phyloP scores from a whole-genome alignment of 1,140 invertebrate genomes.

The Drosophila orosa region DNA sequence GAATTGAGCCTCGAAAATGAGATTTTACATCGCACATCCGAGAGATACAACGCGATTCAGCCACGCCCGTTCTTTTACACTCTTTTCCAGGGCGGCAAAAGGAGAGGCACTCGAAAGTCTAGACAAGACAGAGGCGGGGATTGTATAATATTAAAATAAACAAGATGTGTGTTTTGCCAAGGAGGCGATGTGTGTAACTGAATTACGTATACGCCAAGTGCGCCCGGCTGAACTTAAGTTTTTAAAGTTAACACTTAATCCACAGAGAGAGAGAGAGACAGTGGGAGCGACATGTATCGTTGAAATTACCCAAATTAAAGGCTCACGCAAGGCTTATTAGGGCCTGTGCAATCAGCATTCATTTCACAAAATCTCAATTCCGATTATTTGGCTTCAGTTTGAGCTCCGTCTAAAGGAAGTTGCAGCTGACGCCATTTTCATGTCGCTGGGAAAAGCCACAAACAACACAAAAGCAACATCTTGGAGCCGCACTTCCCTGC shows the following conservation, averaged over 20 bases:
- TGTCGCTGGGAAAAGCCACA: slow-evolving; percentile 57
- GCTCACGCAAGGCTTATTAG: slow-evolving; percentile 24
- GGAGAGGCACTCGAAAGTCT: slow-evolving; percentile 40
- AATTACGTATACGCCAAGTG: slow-evolving; percentile 55
- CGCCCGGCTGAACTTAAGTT: slow-evolving; percentile 4
- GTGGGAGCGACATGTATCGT: background rate
- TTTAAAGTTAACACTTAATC: slow-evolving; percentile 7
- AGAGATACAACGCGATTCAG: slow-evolving; percentile 26
- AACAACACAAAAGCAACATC: slow-evolving; percentile 54
- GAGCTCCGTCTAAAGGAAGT: slow-evolving; percentile 20
- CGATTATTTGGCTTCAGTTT: slow-evolving; percentile 29
- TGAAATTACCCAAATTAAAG: slow-evolving; percentile 37
- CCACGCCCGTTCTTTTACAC: slow-evolving; percentile 14
- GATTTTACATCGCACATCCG: slow-evolving; percentile 16
- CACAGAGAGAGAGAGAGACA: background rate
- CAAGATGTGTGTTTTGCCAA: slow-evolving; percentile 15
- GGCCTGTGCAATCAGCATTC: slow-evolving; percentile 23
- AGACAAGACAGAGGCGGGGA: slow-evolving; percentile 31
- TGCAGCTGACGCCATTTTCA: slow-evolving; percentile 65
- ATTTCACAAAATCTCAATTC: slow-evolving; percentile 28
- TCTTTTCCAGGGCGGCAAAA: background rate
- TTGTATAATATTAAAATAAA: slow-evolving; percentile 46
- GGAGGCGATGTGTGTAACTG: slow-evolving; percentile 1
- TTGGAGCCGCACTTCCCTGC: slow-evolving; percentile 54
- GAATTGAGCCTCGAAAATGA: slow-evolving; percentile 47